These are phyloP conservation scores for Lepidurus couesii DNA, from an alignment of 1,140 invertebrate genomes.

Conservation along the genomic window DNA sequence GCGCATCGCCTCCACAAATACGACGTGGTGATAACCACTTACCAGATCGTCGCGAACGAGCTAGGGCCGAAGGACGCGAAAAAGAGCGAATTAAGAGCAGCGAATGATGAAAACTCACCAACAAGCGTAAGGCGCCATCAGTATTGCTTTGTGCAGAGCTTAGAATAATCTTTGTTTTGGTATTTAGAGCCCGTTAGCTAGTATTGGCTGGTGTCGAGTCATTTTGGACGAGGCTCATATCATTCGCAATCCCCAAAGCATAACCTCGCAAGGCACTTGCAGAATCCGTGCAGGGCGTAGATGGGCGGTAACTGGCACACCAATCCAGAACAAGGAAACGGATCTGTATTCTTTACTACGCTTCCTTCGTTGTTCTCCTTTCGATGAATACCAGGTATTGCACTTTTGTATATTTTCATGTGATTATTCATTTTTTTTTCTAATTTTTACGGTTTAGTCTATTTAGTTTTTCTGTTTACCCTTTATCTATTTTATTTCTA, in stretches of 20 bases:
- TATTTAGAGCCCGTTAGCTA: neutral
- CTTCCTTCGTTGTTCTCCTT: slow-evolving; percentile 76
- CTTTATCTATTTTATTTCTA: neutral
- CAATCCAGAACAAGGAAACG: slow-evolving; percentile 86
- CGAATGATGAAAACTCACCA: slow-evolving; percentile 15
- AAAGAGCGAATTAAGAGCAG: slow-evolving; percentile 7
- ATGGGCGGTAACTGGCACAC: slow-evolving; percentile 90
- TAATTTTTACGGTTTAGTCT: slow-evolving; percentile 8
- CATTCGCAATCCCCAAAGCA: slow-evolving; percentile 78
- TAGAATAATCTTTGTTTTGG: neutral
- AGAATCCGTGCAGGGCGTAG: slow-evolving; percentile 55
- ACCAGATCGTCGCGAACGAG: slow-evolving; percentile 48
- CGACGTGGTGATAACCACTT: slow-evolving; percentile 53
- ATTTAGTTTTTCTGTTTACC: neutral
- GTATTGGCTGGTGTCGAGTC: slow-evolving; percentile 71
- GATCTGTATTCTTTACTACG: slow-evolving; percentile 83
- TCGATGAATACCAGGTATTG: slow-evolving; percentile 66
- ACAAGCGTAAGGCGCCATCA: neutral
- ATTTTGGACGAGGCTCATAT: slow-evolving; percentile 90
- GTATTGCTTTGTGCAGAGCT: neutral
- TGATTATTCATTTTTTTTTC: slow-evolving; percentile 25
- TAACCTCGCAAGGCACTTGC: slow-evolving; percentile 64
- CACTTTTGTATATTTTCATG: slow-evolving; percentile 34
- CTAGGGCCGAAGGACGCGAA: slow-evolving; percentile 36
- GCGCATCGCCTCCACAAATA: slow-evolving; percentile 46